Base-by-base conservation (phyloP, 2,113 vertebrate species). In the Chelonoidis abingdonii region DNA sequence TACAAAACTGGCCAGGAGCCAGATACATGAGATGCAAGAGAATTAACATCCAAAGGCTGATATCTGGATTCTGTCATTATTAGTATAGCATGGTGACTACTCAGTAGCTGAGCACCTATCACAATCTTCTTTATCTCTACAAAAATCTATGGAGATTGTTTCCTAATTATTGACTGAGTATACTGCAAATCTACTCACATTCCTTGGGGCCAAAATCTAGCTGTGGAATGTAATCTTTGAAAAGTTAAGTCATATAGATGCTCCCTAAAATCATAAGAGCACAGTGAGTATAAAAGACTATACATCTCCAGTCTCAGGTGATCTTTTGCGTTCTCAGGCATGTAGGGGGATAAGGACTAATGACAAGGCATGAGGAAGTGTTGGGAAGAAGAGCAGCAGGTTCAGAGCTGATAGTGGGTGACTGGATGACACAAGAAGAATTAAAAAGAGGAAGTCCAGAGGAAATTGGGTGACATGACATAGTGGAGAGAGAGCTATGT, bases 1-100 rank as follows among this genome's bases (percentile, higher is more conserved):
- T 92, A 59, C 54, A 87, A 88, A 81, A 38, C 38, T 87, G 65
- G 83, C 44, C 93, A 27, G 35, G 69, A 95, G 85, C 50, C 80
- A 96, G 57, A 41, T 65, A 86, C 2, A n/a, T 83, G 87, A 93
- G 80, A 93, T 59, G 87, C 87, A 86, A 62, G 83, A 86, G 53
- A 95, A 96, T 17, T 56, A 93, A 65, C 27, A 84, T 86, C 50
- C 31, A 84, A 76, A 92, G 85, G 83, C 49, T 86, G 72, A 83
- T 81, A 84, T 56, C 25, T 83, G 78, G 41, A 91, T 95, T 91
- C n/a, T 47, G 89, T 90, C 80, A 83, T 59, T 91, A 24, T 44
- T 93, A 79, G 53, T 31, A 49, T 56, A 84, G 2, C 52, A 22
- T 84, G 57, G n/a, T 87, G 89, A 62, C 52, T 95, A 90, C 10